These are phyloP conservation scores for Xenopus borealis DNA, from an alignment of 2,113 vertebrate species.

Conservation along the genomic window DNA sequence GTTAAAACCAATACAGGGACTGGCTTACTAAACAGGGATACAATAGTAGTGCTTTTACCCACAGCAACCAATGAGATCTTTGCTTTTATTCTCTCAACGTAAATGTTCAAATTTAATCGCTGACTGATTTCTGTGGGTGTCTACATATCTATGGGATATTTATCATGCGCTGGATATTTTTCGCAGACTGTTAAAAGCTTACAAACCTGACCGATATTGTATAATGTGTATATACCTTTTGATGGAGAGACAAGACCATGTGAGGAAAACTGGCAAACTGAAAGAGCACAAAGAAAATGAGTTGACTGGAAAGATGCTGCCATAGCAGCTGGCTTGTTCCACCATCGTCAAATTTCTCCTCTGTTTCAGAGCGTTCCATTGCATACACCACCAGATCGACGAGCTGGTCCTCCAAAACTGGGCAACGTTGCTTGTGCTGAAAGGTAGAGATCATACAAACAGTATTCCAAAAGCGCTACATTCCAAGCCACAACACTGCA, in stretches of 20 bases:
- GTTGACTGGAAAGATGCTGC: conserved; percentile 98
- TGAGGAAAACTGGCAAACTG: conserved; percentile 98
- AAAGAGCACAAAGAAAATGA: conserved; percentile 99
- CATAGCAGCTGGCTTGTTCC: conserved; percentile 96
- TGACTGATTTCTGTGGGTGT: no score
- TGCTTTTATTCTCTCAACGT: no score
- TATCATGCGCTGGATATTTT: no score
- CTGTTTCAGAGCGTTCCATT: conserved; percentile 97
- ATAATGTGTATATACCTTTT: conserved; percentile 80
- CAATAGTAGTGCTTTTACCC: no score
- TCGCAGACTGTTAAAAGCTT: no score
- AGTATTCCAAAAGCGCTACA: conserved; percentile 68
- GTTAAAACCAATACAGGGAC: no score
- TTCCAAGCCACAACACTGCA: conserved; percentile 52
- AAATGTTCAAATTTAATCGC: no score
- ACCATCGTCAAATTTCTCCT: conserved; percentile 96
- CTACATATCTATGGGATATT: no score
- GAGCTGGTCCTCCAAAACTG: conserved; percentile 96
- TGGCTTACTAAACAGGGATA: no score
- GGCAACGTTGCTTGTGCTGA: conserved; percentile 97
- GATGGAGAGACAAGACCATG: conserved; percentile 97
- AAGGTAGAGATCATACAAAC: conserved; percentile 66
- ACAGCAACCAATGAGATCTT: no score
- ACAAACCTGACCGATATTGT: not conserved
- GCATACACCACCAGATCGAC: conserved; percentile 95